These are phyloP conservation scores for Mungos mungo DNA, from an alignment of 2,113 vertebrate species.

Conservation along the genomic window DNA sequence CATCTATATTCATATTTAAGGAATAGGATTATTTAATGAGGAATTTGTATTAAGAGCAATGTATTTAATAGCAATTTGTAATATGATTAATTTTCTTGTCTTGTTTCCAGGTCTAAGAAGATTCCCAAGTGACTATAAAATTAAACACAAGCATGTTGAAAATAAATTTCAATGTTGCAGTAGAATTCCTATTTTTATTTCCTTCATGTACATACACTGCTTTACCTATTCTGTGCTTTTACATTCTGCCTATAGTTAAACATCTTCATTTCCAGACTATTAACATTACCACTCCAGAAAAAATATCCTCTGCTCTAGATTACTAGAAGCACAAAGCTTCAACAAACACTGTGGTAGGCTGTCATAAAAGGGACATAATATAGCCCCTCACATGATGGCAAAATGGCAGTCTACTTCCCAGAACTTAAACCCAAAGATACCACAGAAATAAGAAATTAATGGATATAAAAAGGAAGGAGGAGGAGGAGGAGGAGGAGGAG, in stretches of 20 bases:
- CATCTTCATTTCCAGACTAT: conserved; percentile 18
- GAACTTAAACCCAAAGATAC: neutral
- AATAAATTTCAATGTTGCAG: conserved; percentile 26
- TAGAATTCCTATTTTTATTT: neutral
- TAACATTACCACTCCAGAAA: neutral
- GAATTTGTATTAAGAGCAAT: neutral
- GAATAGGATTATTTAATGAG: no score
- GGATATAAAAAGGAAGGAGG: neutral
- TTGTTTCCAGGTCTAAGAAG: conserved; percentile 73
- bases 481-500: neutral
- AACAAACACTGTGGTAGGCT: neutral
- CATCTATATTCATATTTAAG: neutral
- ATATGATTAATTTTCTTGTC: conserved; percentile 44
- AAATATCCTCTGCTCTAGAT: neutral
- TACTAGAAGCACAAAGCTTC: neutral
- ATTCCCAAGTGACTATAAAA: conserved; percentile 57
- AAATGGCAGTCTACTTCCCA: neutral
- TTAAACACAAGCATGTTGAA: conserved; percentile 40
- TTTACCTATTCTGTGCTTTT: conserved; percentile 26
- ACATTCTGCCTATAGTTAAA: neutral
- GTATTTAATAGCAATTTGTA: conserved; percentile 39
- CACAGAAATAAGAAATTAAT: conserved; percentile 34
- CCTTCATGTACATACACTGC: neutral
- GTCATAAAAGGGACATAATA: neutral
- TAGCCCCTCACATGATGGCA: neutral